These are phyloP conservation scores for Hydrotaea cyrtoneurina DNA, from an alignment of 2,888 invertebrate genomes.

Conservation along the genomic window DNA sequence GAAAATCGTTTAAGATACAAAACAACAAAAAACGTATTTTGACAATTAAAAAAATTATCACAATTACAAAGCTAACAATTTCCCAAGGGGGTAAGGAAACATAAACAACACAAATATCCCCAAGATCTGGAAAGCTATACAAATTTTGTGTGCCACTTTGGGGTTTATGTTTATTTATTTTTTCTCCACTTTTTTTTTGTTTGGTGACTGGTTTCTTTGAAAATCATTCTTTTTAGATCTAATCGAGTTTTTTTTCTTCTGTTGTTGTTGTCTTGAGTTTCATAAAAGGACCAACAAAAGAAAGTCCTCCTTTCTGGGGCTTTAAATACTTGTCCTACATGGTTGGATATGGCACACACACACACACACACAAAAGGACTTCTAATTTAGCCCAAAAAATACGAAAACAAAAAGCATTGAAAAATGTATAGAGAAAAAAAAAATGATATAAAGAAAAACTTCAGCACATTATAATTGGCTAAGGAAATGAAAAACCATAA, in stretches of 20 bases:
- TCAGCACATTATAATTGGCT: conserved; percentile 25
- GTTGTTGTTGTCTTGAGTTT: neutral
- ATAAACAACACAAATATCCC: no score
- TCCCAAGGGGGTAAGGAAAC: no score
- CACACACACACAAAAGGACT: neutral
- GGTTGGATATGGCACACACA: neutral
- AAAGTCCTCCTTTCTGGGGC: neutral
- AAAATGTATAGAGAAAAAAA: neutral
- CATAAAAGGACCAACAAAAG: neutral
- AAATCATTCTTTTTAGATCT: neutral
- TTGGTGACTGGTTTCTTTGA: neutral
- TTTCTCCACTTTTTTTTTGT: neutral
- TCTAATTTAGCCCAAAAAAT: neutral
- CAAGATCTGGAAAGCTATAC: no score
- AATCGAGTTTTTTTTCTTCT: neutral
- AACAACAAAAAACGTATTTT: neutral
- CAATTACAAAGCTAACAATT: neutral
- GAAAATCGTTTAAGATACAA: no score
- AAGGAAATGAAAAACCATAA: neutral
- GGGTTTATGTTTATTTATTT: no score
- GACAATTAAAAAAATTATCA: neutral
- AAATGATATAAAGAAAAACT: neutral
- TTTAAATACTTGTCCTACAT: conserved; percentile 7
- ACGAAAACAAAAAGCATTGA: neutral
- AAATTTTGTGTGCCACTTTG: neutral